phyloP scores from a whole-genome alignment of 2,113 vertebrate genomes.

The Callionymus lyra region DNA sequence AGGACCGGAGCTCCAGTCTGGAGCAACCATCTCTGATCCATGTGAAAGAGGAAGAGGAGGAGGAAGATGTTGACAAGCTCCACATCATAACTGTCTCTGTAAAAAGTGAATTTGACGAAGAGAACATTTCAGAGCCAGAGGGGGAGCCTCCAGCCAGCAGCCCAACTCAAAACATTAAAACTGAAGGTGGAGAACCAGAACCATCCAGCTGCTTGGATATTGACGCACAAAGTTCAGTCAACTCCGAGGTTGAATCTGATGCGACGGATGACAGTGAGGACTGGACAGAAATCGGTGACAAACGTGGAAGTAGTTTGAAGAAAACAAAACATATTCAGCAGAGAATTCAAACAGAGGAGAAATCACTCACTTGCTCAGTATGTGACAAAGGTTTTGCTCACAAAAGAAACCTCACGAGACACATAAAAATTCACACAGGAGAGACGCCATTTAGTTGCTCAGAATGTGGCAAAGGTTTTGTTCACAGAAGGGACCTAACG shows the following conservation, averaged over 20 bases:
- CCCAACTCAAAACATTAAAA: too few species aligned
- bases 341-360: background rate
- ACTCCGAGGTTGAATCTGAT: too few species aligned
- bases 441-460: too few species aligned
- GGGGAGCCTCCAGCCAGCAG: too few species aligned
- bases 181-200: too few species aligned
- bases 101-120: background rate
- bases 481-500: background rate
- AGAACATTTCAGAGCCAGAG: too few species aligned
- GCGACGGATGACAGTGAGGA: too few species aligned
- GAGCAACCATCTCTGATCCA: too few species aligned
- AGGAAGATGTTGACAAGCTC: background rate
- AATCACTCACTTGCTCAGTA: background rate
- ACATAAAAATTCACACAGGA: slow-evolving; percentile 1
- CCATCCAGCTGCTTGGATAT: too few species aligned
- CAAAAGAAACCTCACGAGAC: background rate
- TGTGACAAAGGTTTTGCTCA: slow-evolving; percentile 1
- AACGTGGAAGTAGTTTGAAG: too few species aligned
- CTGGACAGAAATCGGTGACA: too few species aligned
- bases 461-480: background rate
- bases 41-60: slow-evolving; percentile 3
- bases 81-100: background rate
- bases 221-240: too few species aligned
- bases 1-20: background rate
- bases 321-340: background rate